Conservation (phyloP, 1,140 invertebrate species). For the Tachypleus tridentatus region DNA sequence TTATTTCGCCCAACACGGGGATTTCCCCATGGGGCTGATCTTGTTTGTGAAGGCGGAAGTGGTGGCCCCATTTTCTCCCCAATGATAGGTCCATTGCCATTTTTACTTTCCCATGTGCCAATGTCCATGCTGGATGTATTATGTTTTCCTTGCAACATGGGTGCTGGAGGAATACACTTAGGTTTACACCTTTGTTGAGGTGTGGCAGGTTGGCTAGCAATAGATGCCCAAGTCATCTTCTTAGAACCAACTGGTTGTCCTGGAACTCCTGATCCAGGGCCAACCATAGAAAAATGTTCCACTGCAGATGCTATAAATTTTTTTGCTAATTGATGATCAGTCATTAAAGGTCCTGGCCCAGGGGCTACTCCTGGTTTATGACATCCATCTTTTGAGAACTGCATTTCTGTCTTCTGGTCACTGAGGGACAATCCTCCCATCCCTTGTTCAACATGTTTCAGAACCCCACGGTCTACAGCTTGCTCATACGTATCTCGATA, state of each 20-base stretch:
- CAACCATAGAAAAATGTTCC: constrained; percentile 15
- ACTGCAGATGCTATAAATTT: constrained; percentile 14
- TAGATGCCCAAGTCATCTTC: constrained; percentile 92
- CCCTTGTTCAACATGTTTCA: constrained; percentile 30
- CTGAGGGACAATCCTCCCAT: constrained; percentile 28
- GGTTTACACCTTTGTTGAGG: constrained; percentile 64
- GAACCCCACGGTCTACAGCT: constrained; percentile 20
- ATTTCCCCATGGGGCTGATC: constrained; percentile 26
- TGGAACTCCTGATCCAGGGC: constrained; percentile 5
- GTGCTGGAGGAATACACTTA: constrained; percentile 53
- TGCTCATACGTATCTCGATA: constrained; percentile 42
- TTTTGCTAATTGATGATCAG: constrained; percentile 14
- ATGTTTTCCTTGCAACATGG: constrained; percentile 67
- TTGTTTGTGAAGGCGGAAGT: constrained; percentile 18
- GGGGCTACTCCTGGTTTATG: constrained; percentile 14
- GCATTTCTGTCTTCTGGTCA: constrained; percentile 19
- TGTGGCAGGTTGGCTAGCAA: constrained; percentile 90
- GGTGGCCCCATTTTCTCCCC: constrained; percentile 9
- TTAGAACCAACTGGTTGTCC: constrained; percentile 46
- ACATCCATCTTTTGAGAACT: constrained; percentile 18
- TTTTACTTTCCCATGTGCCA: constrained; percentile 64
- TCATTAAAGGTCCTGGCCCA: constrained; percentile 10
- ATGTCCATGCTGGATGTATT: constrained; percentile 63
- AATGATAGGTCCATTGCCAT: constrained; percentile 38
- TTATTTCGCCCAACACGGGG: constrained; percentile 20